Evolutionary conservation across 2,797 vertebrate genomes (phyloP), one percentile per base, ranked within the genome.

Genomic region (Pseudomugil tenellus): DNA sequence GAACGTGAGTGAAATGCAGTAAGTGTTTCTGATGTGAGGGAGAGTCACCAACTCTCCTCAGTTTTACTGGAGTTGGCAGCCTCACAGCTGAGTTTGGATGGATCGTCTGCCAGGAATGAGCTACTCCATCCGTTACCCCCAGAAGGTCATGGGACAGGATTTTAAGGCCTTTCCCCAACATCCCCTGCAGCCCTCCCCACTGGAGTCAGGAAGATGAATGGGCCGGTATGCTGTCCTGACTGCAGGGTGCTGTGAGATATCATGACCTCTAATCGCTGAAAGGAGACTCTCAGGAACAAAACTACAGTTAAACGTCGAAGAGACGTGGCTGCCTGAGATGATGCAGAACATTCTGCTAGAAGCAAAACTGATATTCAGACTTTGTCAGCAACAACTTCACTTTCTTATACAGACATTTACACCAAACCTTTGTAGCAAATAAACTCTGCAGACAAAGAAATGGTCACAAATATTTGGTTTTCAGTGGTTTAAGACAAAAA

Each of bases 81-180:
- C 34, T 13, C 90, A 89, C 81, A 77, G 85, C 86, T 82, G 79
- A 81, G 62, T 91, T 91, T 83, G 3, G 89, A 89, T 83, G 84
- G 89, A 92, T 91, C 86, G 76, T 86, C 79, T 91, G 88, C 81
- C 89, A 90, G 74, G 72, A 67, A 57, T 66, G 69, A 91, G 92
- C 77, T 83, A 83, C 92, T 93, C 91, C 88, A 92, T 94, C 93
- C 78, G 91, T 90, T 93, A 77, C 58, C 77, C 64, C 35, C 87
- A 91, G 93, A 96, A 96, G 94, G 94, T 96, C 94, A 94, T 29
- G 11, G 31, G 85, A 83, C 84, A 83, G 87, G 90, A 4, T 87
- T 93, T 79, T 75, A 81, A 91, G 81, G 93, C 21, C 41, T 58
- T 87, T 84, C 84, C 90, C 91, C 90, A 91, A 88, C 82, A 88